These are phyloP conservation scores for Crossocerus cetratus DNA, from an alignment of 2,888 invertebrate species.

Conservation along the genomic window DNA sequence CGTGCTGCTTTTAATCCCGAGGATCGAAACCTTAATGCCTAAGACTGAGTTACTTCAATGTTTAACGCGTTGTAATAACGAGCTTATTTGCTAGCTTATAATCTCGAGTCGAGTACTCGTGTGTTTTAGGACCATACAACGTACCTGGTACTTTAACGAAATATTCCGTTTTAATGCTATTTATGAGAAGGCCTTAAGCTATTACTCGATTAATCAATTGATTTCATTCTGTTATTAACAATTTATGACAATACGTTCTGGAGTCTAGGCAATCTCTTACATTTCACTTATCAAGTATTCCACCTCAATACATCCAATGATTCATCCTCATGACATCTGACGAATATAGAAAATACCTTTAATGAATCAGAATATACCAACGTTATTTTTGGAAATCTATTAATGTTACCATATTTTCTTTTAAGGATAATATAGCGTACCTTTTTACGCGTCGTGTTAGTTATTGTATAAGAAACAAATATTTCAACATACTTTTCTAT, in stretches of 20 bases:
- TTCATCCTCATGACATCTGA: background rate
- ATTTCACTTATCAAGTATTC: no score
- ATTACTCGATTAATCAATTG: no score
- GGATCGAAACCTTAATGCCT: slow-evolving; percentile 1
- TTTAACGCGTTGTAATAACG: slow-evolving; percentile 6
- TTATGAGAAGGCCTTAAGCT: no score
- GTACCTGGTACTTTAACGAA: slow-evolving; percentile 32
- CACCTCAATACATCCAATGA: no score
- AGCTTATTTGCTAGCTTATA: slow-evolving; percentile 6
- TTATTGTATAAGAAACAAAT: background rate
- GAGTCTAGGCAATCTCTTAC: no score
- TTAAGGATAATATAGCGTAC: background rate
- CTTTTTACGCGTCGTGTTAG: slow-evolving; percentile 12
- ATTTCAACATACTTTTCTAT: slow-evolving; percentile 26
- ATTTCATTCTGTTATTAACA: no score
- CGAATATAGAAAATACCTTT: background rate
- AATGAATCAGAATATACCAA: background rate
- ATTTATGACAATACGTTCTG: background rate
- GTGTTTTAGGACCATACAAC: slow-evolving; percentile 23
- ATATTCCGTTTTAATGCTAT: no score
- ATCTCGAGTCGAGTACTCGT: slow-evolving; percentile 19
- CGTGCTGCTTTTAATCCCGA: slow-evolving; percentile 16
- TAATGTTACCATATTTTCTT: slow-evolving; percentile 16
- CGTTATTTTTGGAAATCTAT: slow-evolving; percentile 33
- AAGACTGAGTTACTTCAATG: slow-evolving; percentile 29